Base-by-base conservation (phyloP, 2,113 vertebrate genomes). In the Leptocoma aspasia region DNA sequence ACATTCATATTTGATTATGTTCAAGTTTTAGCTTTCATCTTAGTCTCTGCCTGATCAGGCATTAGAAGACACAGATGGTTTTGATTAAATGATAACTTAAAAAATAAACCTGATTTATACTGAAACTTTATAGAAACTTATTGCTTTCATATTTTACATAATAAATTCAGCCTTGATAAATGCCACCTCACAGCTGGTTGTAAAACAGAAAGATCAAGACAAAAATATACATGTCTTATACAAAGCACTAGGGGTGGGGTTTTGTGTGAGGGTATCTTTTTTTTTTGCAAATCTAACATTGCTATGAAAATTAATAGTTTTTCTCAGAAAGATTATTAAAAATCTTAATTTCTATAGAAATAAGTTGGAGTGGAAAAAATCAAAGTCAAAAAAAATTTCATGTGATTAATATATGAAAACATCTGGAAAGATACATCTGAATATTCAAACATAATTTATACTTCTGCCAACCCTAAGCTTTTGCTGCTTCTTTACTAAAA, bases 81-180 rank as follows among this genome's bases (percentile, higher is more conserved):
- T 78, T 87, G 42, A 61, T 79, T 75, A 75, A 72, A 64, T 49
- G 64, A 73, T 86, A 77, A 65, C 78, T 83, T 71, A 1, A 49
- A 82, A 90, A 77, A 81, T 60, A 86, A 73, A 27, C 17, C 15
- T 86, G 49, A 81, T 93, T 93, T 91, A 87, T 70, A 54, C 37
- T 53, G 52, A 37, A 91, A 60, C 13, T 59, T 63, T 57, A n/a
- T 31, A 52, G 69, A 86, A 86, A 49, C 11, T 64, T 81, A 78
- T 57, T 89, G 64, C 23, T 91, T 78, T 91, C 47, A 33, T 91
- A 69, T 86, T 93, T 86, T 80, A 53, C 0, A 1, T 57, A 61
- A 69, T 78, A 84, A 72, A 72, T 72, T 89, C 49, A 94, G 30
- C 24, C 19, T 76, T 63, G 52, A 63, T 76, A 82, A 86, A 81